Evolutionary conservation across 2,113 vertebrate genomes (phyloP), one percentile per base, ranked within the genome.

Genomic region (Rhodinocichla rosea): DNA sequence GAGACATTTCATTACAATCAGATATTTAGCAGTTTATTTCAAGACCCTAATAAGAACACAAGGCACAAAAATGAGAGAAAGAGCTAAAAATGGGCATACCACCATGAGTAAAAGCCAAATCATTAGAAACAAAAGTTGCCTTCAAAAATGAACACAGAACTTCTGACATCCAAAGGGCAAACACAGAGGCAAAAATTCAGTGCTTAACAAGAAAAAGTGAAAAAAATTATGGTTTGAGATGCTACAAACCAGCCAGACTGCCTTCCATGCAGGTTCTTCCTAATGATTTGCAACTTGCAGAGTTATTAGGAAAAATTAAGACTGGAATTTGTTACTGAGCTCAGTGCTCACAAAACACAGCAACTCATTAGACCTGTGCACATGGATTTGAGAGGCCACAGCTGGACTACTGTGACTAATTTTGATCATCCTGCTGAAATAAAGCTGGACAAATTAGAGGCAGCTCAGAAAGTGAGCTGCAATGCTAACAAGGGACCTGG

Each of bases 281-380:
- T 92, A 73, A 69, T 69, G 57, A 60, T 40, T 88, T 10, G 0
- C 89, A 63, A 42, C 81, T 89, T 26, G 17, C 56, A 87, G 45
- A 80, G 33, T 75, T 67, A 74, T 49, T 56, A 89, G 35, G 60
- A 71, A 82, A 87, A 94, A 94, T 89, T 92, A 92, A 73, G 68
- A 81, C 52, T 20, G 28, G 35, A 47, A 83, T 83, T 80, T 90
- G 24, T 83, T 68, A 16, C 39, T 45, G 33, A 75, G 26, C 3
- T 0, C 11, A 63, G 17, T 3, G 19, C 60, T 42, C 39, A 69
- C 63, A 81, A 88, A 92, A 33, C 71, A 86, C 30, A 56, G 44
- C 35, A 37, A 35, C 60, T 49, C 89, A 56, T 94, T 94, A 89
- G 60, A 91, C 56, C 63, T 86, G 59, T 67, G 76, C 69, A 23